Conservation (phyloP, 2,888 invertebrate genomes). For the Bellardia bayeri region DNA sequence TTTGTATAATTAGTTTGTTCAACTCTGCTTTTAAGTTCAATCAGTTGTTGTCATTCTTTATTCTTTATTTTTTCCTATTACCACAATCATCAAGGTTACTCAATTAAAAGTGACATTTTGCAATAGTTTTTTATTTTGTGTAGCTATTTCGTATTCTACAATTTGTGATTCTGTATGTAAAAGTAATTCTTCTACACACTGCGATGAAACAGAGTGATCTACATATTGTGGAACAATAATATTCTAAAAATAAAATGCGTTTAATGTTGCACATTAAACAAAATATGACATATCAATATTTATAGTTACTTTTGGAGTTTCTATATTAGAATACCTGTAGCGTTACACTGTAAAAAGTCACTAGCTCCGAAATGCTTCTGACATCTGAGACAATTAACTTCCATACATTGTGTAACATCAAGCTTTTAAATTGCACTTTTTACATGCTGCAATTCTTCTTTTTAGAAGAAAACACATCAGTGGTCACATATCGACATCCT, state of each 20-base stretch:
- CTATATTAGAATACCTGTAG: no score
- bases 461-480: no score
- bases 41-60: slow-evolving; percentile 56
- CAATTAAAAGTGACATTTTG: slow-evolving; percentile 82
- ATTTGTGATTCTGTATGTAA: slow-evolving; percentile 61
- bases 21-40: slow-evolving; percentile 50
- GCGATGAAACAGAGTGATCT: slow-evolving; percentile 28
- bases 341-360: no score
- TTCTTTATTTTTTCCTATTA: slow-evolving; percentile 59
- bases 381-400: no score
- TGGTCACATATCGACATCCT: no score
- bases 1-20: slow-evolving; percentile 14
- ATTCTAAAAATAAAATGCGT: neutral
- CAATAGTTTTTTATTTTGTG: slow-evolving; percentile 63
- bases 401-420: no score
- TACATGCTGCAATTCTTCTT: no score
- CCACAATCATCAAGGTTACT: slow-evolving; percentile 79
- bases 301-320: no score
- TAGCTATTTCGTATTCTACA: slow-evolving; percentile 45
- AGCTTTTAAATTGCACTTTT: no score
- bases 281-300: no score
- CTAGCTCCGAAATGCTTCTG: no score
- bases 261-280: no score
- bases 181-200: slow-evolving; percentile 62
- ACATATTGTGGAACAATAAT: neutral